These are phyloP conservation scores for Schizothorax lantsangensis DNA, from an alignment of 2,797 vertebrate species.

Conservation along the genomic window DNA sequence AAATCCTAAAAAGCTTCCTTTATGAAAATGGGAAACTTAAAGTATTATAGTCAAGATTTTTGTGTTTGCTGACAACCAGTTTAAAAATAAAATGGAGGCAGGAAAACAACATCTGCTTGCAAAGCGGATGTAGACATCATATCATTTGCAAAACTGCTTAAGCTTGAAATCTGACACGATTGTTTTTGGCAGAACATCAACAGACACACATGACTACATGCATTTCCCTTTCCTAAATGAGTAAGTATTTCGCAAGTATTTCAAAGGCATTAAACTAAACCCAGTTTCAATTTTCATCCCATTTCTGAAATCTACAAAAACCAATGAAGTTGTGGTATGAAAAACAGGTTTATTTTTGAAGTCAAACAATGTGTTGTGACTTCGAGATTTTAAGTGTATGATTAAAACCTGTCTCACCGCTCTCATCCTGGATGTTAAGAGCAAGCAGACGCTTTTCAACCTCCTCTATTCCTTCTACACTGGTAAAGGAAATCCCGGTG, in stretches of 20 bases:
- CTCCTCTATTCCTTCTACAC: constrained; percentile 51
- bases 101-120: not conserved
- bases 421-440: constrained; percentile 51
- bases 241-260: not conserved
- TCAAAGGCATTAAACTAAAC: not conserved
- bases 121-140: not conserved
- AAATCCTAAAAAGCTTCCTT: not conserved
- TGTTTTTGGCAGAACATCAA: constrained; percentile 5
- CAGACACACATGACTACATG: not conserved
- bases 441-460: constrained; percentile 54
- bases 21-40: not conserved
- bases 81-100: not conserved
- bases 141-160: not conserved
- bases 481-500: constrained; percentile 56
- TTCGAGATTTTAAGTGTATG: not conserved
- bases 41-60: not conserved
- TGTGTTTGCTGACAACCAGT: not conserved
- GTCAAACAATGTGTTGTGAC: not conserved
- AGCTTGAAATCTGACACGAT: not conserved
- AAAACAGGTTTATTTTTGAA: not conserved
- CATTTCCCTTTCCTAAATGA: not conserved
- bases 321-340: not conserved
- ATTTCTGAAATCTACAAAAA: constrained; percentile 1
- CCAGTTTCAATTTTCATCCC: not conserved
- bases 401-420: not conserved